Base-by-base conservation (phyloP, 1,140 invertebrate genomes). In the Brachionus rotundiformis region DNA sequence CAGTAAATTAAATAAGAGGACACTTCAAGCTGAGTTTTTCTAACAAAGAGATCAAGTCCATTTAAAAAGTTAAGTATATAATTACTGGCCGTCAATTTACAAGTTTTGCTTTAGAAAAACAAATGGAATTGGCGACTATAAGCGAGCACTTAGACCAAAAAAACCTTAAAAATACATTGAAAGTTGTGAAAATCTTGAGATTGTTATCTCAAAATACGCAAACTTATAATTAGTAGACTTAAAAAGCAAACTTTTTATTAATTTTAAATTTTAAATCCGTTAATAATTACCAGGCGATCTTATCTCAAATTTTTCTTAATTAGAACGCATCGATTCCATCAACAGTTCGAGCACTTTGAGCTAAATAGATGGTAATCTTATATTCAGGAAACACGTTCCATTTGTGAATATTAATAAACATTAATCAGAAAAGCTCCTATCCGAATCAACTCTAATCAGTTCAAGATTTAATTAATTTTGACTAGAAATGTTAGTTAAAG, bases 121-220 rank as follows among this genome's bases (percentile, higher is more conserved):
- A n/a, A 68, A 68, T 54, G 47, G 33, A 68, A 68, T 16, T 25
- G 27, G n/a, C n/a, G n/a, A n/a, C 59, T 25, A 63, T 13, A 59
- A 63, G 29, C 29, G 19, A 31, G 61, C n/a, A 63, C 61, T 29
- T 29, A 63, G 25, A 33, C 25, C 6, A 54, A 63, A 29, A 63
- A 68, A 33, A 13, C 63, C 31, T 68, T 36, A 11, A 36, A 68
- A 68, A 36, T 68, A 68, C 63, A 68, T 19, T 68, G 16, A 68
- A 68, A 68, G 63, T 68, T 68, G 63, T 68, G 63, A 68, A 68
- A 68, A 68, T 68, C 63, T 68, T 25, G 47, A 54, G 47, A 54
- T 54, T 54, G 47, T 54, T 63, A 63, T 63, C 61, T 63, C 25
- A 63, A 63, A 63, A 63, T 63, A 29, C 29, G 25, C 29, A 33